Evolutionary conservation across 2,888 invertebrate species (phyloP).

Genomic region (Suillia variegata): DNA sequence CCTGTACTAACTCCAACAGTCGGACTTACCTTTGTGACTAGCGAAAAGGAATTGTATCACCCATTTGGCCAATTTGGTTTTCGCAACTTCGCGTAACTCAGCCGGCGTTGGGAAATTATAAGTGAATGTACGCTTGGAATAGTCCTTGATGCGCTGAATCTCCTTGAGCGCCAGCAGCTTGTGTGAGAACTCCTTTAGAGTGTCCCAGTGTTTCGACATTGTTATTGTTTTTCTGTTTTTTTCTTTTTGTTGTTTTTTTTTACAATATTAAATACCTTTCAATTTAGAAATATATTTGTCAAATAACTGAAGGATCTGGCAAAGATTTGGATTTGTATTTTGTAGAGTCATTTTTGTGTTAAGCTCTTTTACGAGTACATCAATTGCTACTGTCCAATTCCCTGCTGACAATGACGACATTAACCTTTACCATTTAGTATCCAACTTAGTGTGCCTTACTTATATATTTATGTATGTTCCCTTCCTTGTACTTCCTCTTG

Average conservation of each 20-base stretch:
- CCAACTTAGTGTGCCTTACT: too few relatives aligned
- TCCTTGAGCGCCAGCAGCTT: slow-evolving; percentile 38
- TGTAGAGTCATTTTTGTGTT: too few relatives aligned
- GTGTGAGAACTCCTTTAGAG: slow-evolving; percentile 32
- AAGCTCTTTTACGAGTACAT: neutral
- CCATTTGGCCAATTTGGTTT: slow-evolving; percentile 28
- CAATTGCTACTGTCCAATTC: neutral
- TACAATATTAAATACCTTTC: slow-evolving; percentile 1
- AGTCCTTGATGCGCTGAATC: slow-evolving; percentile 32
- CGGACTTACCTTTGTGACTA: neutral
- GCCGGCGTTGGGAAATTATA: neutral
- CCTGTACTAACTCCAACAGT: too few relatives aligned
- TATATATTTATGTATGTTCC: too few relatives aligned
- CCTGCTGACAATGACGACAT: too few relatives aligned
- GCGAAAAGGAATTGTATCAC: slow-evolving; percentile 27
- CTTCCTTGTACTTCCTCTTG: slow-evolving; percentile 56
- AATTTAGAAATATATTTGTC: too few relatives aligned
- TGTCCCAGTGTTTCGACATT: slow-evolving; percentile 16
- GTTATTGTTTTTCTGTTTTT: slow-evolving; percentile 1
- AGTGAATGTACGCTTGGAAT: slow-evolving; percentile 4
- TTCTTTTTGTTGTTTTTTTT: slow-evolving; percentile 12
- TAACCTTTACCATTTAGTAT: too few relatives aligned
- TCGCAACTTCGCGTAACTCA: slow-evolving; percentile 9
- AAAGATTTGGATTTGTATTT: too few relatives aligned
- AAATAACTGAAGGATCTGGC: too few relatives aligned